Percentiles rank a stretch among this genome's conserved stretches.
phyloP scores from a whole-genome alignment of 92 coral and sea anemone species.

The Blastomussa wellsi region DNA sequence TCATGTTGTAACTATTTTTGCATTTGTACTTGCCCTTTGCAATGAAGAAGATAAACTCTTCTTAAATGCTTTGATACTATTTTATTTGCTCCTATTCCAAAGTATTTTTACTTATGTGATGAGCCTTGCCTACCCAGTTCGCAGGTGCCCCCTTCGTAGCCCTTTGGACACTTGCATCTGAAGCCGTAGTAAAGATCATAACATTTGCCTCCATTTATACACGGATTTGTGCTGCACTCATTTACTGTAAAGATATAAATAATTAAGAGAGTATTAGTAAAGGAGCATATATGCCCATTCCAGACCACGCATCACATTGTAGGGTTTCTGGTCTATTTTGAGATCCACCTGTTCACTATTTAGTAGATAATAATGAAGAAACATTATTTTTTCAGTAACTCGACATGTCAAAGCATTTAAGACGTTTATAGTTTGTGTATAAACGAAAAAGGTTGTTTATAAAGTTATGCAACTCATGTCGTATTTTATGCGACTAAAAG shows the following conservation, averaged over 20 bases:
- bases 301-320: neutral
- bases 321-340: too few relatives aligned
- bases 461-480: too few relatives aligned
- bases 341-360: too few relatives aligned
- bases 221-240: constrained; percentile 56
- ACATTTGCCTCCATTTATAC: constrained; percentile 74
- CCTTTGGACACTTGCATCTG: constrained; percentile 62
- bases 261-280: neutral
- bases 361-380: too few relatives aligned
- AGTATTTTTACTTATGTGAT: neutral
- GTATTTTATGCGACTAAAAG: too few relatives aligned
- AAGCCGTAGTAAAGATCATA: constrained; percentile 65
- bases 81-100: neutral
- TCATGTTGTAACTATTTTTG: too few relatives aligned
- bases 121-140: constrained; percentile 55
- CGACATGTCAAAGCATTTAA: too few relatives aligned
- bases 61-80: neutral
- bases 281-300: neutral
- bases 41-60: neutral
- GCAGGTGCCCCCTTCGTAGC: constrained; percentile 72
- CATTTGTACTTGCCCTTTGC: neutral
- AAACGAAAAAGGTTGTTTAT: too few relatives aligned
- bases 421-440: too few relatives aligned
- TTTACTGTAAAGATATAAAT: neutral
- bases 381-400: too few relatives aligned